Evolutionary conservation across 2,113 vertebrate species (phyloP).

Genomic region (Cettia cetti): DNA sequence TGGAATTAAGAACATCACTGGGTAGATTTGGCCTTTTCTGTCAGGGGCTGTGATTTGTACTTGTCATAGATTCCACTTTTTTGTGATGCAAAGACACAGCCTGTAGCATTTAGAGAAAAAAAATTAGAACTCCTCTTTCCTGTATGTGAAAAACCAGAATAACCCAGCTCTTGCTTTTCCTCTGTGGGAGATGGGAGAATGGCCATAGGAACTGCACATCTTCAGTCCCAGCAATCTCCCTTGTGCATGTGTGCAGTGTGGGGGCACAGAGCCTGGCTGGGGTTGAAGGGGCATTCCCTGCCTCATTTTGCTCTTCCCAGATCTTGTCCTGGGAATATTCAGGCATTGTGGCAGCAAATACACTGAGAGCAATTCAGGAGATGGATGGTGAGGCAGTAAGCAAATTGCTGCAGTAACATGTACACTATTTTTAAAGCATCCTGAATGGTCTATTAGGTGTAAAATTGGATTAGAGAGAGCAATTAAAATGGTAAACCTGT

Average conservation of each 20-base stretch:
- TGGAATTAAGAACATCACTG: not conserved
- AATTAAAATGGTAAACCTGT: conserved; percentile 35
- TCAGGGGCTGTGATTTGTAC: not conserved
- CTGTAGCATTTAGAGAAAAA: not conserved
- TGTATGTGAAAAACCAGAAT: not conserved
- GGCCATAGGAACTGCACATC: not conserved
- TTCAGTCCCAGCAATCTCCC: not conserved
- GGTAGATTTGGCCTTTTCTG: not conserved
- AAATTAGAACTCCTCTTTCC: not conserved
- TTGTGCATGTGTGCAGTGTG: not conserved
- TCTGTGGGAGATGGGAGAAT: not conserved
- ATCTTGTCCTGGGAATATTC: not conserved
- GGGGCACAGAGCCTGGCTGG: not conserved
- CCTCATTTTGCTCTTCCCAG: not conserved
- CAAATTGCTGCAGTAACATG: not conserved
- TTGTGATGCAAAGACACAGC: not conserved
- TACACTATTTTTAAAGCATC: not conserved
- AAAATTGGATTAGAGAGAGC: conserved; percentile 18
- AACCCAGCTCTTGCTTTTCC: not conserved
- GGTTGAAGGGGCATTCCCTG: not conserved
- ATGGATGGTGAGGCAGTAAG: not conserved
- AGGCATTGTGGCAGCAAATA: not conserved
- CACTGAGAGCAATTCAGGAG: not conserved
- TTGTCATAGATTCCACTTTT: not conserved
- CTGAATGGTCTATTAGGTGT: not conserved